Conservation (phyloP, 1,140 invertebrate species). For the Microplitis demolitor region DNA sequence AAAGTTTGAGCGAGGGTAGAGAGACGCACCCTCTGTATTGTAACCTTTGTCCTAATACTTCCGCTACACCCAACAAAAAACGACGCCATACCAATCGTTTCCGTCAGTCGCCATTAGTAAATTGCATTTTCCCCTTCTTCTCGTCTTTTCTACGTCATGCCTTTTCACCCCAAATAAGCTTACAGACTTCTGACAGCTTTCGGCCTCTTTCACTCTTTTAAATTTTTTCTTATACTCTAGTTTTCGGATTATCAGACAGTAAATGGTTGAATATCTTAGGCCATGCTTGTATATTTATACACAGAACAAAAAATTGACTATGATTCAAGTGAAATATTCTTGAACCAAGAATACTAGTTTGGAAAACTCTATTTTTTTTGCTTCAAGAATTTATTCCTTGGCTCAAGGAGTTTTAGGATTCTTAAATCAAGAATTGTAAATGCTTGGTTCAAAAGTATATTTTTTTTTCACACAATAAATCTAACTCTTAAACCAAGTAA, state of each 20-base stretch:
- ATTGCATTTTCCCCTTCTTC: constrained; percentile 23
- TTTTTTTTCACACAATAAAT: too few relatives aligned
- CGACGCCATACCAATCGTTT: constrained; percentile 21
- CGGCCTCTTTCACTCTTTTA: not conserved
- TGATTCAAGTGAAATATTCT: too few relatives aligned
- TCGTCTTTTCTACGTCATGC: not conserved
- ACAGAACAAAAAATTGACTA: too few relatives aligned
- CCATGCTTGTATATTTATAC: not conserved
- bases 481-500: too few relatives aligned
- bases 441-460: too few relatives aligned
- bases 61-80: constrained; percentile 40
- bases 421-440: too few relatives aligned
- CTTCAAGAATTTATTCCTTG: too few relatives aligned
- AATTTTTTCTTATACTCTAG: not conserved
- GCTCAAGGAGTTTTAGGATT: too few relatives aligned
- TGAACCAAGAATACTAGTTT: too few relatives aligned
- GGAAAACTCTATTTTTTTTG: too few relatives aligned
- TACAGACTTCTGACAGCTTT: not conserved
- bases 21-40: constrained; percentile 8
- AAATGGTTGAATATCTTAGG: not conserved
- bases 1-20: not conserved
- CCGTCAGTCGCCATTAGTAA: constrained; percentile 32
- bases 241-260: not conserved
- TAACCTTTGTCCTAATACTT: constrained; percentile 46
- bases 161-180: not conserved